Evolutionary conservation across 2,797 vertebrate genomes (phyloP), one percentile per base, ranked within the genome.

Genomic region (Pelochelys cantorii): DNA sequence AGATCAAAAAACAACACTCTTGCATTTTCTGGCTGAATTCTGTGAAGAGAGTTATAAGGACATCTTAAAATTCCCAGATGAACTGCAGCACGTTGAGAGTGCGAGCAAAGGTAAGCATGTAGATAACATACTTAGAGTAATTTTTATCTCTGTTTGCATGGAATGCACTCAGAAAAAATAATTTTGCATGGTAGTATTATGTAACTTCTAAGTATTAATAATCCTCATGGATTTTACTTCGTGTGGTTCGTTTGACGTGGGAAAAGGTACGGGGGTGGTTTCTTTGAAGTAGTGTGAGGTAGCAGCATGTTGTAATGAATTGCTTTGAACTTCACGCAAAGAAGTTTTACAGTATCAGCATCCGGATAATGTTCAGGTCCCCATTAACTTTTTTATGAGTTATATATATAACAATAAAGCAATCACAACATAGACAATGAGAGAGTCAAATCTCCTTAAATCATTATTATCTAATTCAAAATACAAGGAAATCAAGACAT

Each of bases 21-120:
- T 99, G 91, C 98, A 99, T 97, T 99, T 99, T 96, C 97, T 99
- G 97, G 99, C 99, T 52, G 99, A 99, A 92, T 98, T 98, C 92
- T 99, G 99, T 97, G 99, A 99, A 95, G 99, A 99, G 89, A 97
- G 95, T 89, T 94, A 99, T 93, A 88, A 96, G 1, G 98, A 99
- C 79, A 99, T 99, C 88, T 90, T 99, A 92, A 99, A 98, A 96
- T 99, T 99, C 95, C 98, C 99, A 7, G 99, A 99, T 17, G 99
- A 99, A 88, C 97, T 99, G 91, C 98, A 98, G 77, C 99, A 99
- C 2, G 98, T 99, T 90, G 99, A 99, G 60, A 99, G 94, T 83
- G 99, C 99, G 89, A 99, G 99, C 96, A 99, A 98, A 99, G 99
- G 99, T 99, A 98, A 95, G 93, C 62, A 54, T 90, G 17, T 1